phyloP scores from a whole-genome alignment of 2,888 invertebrate genomes.

The Parthenolecanium corni region DNA sequence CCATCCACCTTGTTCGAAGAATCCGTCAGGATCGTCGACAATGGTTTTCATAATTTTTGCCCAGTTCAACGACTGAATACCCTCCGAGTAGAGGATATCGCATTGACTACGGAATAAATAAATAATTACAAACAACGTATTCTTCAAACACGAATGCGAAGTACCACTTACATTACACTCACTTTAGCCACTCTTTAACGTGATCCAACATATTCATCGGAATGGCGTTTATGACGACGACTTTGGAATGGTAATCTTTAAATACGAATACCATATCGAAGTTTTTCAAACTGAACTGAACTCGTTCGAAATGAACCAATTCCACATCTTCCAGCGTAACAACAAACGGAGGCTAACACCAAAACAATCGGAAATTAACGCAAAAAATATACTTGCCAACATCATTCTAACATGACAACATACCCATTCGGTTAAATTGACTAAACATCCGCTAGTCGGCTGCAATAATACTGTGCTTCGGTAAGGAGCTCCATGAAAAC shows the following conservation, averaged over 20 bases:
- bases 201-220: constrained; percentile 99
- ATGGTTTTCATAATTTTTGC: constrained; percentile 99
- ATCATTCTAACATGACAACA: constrained; percentile 33
- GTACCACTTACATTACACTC: constrained; percentile 39
- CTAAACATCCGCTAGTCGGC: constrained; percentile 95
- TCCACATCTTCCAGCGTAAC: constrained; percentile 96
- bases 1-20: constrained; percentile 98
- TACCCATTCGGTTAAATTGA: constrained; percentile 93
- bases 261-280: constrained; percentile 99
- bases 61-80: constrained; percentile 98
- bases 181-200: constrained; percentile 99
- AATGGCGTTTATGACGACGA: constrained; percentile 96
- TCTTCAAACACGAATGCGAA: not conserved
- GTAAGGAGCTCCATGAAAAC: constrained; percentile 95
- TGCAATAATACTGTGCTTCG: constrained; percentile 90
- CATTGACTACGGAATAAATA: constrained; percentile 41
- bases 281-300: constrained; percentile 95
- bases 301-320: constrained; percentile 95
- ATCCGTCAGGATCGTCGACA: constrained; percentile 94
- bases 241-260: constrained; percentile 90
- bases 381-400: not conserved
- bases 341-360: constrained; percentile 80
- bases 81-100: constrained; percentile 94
- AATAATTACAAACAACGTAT: not conserved
- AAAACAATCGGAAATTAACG: not conserved